These are phyloP conservation scores for Xenopus laevis DNA, from an alignment of 2,113 vertebrate species.

Conservation along the genomic window DNA sequence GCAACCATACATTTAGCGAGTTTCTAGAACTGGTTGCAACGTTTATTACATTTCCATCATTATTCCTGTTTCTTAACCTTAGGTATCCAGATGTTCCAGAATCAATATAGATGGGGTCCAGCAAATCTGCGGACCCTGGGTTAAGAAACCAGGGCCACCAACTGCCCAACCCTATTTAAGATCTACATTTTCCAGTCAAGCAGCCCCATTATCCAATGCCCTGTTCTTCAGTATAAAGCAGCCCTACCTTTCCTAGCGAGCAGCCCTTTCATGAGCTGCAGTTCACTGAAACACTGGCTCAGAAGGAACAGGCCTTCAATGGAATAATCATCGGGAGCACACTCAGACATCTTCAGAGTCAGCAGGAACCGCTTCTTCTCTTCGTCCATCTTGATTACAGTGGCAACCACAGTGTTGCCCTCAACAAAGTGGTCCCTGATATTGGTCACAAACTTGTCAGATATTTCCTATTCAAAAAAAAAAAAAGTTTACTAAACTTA, in stretches of 20 bases:
- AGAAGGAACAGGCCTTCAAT: conserved; percentile 68
- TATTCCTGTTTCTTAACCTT: no score
- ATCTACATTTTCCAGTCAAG: no score
- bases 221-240: background rate
- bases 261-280: conserved; percentile 64
- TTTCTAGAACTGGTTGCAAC: no score
- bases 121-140: no score
- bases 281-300: conserved; percentile 76
- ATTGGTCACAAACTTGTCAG: conserved; percentile 79
- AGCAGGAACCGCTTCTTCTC: conserved; percentile 84
- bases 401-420: conserved; percentile 88
- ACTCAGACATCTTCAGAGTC: conserved; percentile 79
- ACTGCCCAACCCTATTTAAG: no score
- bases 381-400: conserved; percentile 80
- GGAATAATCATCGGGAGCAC: conserved; percentile 57
- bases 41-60: no score
- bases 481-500: no score
- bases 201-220: no score
- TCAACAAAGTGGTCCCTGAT: conserved; percentile 68
- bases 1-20: no score
- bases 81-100: no score
- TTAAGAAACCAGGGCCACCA: no score
- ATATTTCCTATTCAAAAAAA: conserved; percentile 83
- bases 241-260: conserved; percentile 63
- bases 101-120: no score